Percentiles rank a stretch among this genome's conserved stretches.
Evolutionary conservation across 1,140 invertebrate genomes (phyloP).

Genomic region (Drosophila azteca): DNA sequence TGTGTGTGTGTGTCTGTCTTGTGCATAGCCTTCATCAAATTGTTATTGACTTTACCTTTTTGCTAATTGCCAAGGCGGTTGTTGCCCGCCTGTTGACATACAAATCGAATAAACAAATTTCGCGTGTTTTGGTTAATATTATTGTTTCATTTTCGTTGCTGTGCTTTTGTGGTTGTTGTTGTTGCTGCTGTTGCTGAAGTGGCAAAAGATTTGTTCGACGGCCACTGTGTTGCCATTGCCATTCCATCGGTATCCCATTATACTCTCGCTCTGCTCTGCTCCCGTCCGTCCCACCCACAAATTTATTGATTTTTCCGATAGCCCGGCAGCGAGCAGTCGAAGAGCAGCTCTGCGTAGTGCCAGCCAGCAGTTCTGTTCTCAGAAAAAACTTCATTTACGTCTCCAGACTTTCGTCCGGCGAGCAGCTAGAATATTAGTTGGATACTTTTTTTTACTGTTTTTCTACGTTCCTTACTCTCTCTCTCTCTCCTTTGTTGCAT

Average conservation of each 20-base stretch:
- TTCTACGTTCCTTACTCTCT: constrained; percentile 14
- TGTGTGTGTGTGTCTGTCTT: not conserved
- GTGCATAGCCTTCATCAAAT: constrained; percentile 10
- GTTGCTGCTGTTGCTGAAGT: not conserved
- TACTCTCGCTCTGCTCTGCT: constrained; percentile 23
- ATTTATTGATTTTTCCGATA: constrained; percentile 71
- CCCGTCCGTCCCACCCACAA: constrained; percentile 9
- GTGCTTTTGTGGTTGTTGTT: constrained; percentile 1
- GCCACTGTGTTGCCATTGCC: too few species aligned
- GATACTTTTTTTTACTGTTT: constrained; percentile 9
- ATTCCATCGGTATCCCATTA: not conserved
- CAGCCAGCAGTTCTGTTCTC: not conserved
- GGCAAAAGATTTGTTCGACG: too few species aligned
- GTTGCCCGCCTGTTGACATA: constrained; percentile 10
- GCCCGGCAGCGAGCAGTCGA: constrained; percentile 42
- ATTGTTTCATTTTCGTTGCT: constrained; percentile 14
- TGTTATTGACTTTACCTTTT: constrained; percentile 32
- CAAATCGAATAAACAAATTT: constrained; percentile 28
- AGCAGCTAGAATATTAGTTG: constrained; percentile 30
- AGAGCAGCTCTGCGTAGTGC: constrained; percentile 1
- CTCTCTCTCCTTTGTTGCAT: not conserved
- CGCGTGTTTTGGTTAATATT: constrained; percentile 11
- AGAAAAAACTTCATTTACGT: constrained; percentile 24
- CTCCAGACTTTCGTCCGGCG: constrained; percentile 22
- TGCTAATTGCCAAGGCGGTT: constrained; percentile 24